phyloP scores from a whole-genome alignment of 2,888 invertebrate species.

The Pachydiplax longipennis region DNA sequence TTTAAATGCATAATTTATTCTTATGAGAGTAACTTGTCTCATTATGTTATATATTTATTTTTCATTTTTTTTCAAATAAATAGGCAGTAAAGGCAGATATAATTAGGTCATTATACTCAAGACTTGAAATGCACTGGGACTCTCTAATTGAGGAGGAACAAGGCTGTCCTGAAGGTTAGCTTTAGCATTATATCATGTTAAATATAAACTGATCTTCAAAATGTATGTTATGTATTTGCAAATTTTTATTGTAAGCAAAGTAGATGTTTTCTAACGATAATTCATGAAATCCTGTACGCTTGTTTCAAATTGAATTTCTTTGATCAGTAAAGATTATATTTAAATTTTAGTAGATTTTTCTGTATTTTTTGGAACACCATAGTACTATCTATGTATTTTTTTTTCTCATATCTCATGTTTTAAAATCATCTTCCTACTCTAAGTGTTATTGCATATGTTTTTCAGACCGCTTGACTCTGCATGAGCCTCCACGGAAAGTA shows the following conservation, averaged over 20 bases:
- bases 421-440: not conserved
- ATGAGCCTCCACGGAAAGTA: constrained; percentile 88
- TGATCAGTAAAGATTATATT: not conserved
- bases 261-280: not conserved
- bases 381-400: not conserved
- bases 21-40: too few relatives aligned
- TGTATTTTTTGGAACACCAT: not conserved
- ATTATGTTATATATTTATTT: not conserved
- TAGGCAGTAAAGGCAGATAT: constrained; percentile 82
- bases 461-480: constrained; percentile 78
- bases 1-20: too few relatives aligned
- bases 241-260: too few relatives aligned
- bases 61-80: not conserved
- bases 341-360: not conserved
- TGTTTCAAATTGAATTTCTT: not conserved
- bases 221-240: too few relatives aligned
- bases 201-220: too few relatives aligned
- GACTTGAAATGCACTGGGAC: constrained; percentile 92
- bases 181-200: too few relatives aligned
- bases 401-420: not conserved
- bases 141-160: constrained; percentile 85
- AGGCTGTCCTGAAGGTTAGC: constrained; percentile 71
- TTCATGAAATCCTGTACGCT: not conserved
- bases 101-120: constrained; percentile 80
- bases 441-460: not conserved